These are phyloP conservation scores for Neoitamus cyanurus DNA, from an alignment of 2,888 invertebrate genomes.

Conservation along the genomic window DNA sequence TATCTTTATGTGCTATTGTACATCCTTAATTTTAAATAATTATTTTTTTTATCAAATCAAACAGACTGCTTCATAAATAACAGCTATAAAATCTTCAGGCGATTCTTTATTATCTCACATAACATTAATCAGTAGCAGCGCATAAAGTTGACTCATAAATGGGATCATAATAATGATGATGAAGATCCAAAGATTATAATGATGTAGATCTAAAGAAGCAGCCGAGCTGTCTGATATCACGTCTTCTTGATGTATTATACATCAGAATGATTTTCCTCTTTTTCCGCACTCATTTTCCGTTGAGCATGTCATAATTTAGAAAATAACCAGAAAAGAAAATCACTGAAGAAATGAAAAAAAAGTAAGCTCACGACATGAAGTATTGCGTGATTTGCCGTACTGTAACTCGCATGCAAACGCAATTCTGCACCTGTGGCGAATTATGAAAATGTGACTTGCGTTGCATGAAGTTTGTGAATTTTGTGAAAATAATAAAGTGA, in stretches of 20 bases:
- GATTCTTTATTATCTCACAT: neutral
- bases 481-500: neutral
- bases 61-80: too few species aligned
- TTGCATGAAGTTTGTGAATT: neutral
- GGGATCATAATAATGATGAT: neutral
- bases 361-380: neutral
- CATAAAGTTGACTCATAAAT: neutral
- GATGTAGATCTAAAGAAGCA: neutral
- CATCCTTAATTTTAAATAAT: too few species aligned
- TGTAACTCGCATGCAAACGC: neutral
- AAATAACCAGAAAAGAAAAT: conserved; percentile 30
- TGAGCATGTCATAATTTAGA: conserved; percentile 34
- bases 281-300: conserved; percentile 9
- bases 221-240: neutral
- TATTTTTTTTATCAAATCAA: too few species aligned
- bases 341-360: neutral
- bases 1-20: too few species aligned
- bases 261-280: neutral
- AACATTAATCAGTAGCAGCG: neutral
- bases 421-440: conserved; percentile 1
- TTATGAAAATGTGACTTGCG: neutral
- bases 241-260: neutral
- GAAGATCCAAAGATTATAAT: neutral
- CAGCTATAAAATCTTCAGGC: neutral
- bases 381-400: neutral